These are phyloP conservation scores for Myopa testacea DNA, from an alignment of 2,888 invertebrate species.

Conservation along the genomic window DNA sequence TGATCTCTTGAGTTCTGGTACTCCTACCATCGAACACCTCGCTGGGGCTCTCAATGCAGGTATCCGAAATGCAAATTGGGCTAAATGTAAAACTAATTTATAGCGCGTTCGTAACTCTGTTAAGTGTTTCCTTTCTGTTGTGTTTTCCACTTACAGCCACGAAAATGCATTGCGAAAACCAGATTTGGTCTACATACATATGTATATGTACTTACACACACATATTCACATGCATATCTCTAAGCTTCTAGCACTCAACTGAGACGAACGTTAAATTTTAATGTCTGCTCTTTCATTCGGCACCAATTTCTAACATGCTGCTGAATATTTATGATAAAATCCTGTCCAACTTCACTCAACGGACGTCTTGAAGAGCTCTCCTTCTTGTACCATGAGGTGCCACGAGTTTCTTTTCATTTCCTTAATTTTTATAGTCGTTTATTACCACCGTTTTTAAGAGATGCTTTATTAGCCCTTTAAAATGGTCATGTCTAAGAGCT, in stretches of 20 bases:
- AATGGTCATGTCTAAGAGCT: no score
- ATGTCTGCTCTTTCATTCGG: neutral
- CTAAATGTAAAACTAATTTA: conserved; percentile 20
- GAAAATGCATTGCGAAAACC: neutral
- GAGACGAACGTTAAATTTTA: conserved; percentile 13
- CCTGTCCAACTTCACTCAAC: no score
- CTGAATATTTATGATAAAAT: neutral
- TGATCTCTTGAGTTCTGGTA: neutral
- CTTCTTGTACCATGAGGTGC: neutral
- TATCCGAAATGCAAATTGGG: conserved; percentile 11
- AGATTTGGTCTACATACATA: neutral
- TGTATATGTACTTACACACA: no score
- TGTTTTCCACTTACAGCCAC: conserved; percentile 4
- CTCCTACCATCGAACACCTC: neutral
- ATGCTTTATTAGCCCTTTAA: no score
- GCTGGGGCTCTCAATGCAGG: neutral
- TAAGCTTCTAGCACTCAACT: neutral
- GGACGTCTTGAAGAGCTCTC: no score
- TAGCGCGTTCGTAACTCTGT: conserved; percentile 17
- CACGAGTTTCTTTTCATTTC: neutral
- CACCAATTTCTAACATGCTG: conserved; percentile 2
- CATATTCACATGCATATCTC: neutral
- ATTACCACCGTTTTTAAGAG: no score
- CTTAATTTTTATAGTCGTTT: no score
- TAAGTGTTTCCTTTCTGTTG: conserved; percentile 10